Evolutionary conservation across 1,140 invertebrate genomes (phyloP).

Genomic region (Akabosia matsudoensis): DNA sequence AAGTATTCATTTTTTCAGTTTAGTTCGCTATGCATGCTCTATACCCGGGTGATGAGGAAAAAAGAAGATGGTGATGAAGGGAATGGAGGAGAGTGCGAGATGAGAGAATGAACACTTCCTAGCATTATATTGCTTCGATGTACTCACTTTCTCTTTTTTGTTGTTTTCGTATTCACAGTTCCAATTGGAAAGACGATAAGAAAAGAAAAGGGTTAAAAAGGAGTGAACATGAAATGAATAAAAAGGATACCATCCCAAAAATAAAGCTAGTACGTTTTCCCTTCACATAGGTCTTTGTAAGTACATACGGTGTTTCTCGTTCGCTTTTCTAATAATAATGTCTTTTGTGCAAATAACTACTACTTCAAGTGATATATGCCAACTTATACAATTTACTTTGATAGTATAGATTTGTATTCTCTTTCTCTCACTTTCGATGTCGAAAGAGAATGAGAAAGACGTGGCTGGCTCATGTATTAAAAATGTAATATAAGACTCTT

Average conservation of each 20-base stretch:
- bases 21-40: background rate
- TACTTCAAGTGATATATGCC: background rate
- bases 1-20: background rate
- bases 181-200: background rate
- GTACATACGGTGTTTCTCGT: background rate
- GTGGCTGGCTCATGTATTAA: background rate
- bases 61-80: background rate
- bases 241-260: background rate
- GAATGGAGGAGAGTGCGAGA: background rate
- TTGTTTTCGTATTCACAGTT: background rate
- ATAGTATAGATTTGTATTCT: background rate
- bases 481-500: slow-evolving; percentile 14
- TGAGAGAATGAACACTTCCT: slow-evolving; percentile 2
- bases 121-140: background rate
- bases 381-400: background rate
- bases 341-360: background rate
- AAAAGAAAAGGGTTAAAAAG: background rate
- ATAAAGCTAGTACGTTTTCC: background rate
- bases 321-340: background rate
- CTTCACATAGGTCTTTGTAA: background rate
- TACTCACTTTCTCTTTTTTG: background rate
- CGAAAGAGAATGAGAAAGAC: too few relatives aligned
- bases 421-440: background rate
- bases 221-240: slow-evolving; percentile 11
- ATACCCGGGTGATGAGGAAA: background rate